phyloP scores from a whole-genome alignment of 2,113 vertebrate species.

The Alexandromys fortis region DNA sequence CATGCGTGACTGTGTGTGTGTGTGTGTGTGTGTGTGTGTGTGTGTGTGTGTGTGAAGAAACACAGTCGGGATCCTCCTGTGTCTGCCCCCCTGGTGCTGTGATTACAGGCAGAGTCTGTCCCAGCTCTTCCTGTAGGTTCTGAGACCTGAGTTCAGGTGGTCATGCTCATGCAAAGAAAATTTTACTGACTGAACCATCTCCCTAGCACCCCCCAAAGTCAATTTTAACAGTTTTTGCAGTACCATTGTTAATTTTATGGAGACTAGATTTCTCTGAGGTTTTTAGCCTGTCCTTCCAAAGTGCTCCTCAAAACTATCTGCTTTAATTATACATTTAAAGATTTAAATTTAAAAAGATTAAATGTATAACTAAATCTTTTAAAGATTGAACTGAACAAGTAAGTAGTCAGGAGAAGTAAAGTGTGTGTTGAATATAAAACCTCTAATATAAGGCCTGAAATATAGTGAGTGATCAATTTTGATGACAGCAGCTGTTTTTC shows the following conservation, averaged over 20 bases:
- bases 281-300: neutral
- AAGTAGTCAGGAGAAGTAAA: neutral
- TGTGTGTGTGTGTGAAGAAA: neutral
- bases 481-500: neutral
- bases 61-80: neutral
- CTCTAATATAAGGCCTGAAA: neutral
- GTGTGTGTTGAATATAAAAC: neutral
- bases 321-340: neutral
- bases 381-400: neutral
- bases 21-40: neutral
- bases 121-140: neutral
- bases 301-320: neutral
- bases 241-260: neutral
- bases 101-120: neutral
- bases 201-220: neutral
- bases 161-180: neutral
- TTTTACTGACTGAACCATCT: neutral
- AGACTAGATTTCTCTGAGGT: neutral
- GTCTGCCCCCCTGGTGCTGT: too few species aligned
- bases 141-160: neutral
- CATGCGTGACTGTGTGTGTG: accelerated
- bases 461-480: neutral
- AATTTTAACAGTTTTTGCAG: neutral
- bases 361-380: neutral
- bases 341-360: neutral